These are phyloP conservation scores for Spodoptera litura DNA, from an alignment of 1,140 invertebrate genomes.

Conservation along the genomic window DNA sequence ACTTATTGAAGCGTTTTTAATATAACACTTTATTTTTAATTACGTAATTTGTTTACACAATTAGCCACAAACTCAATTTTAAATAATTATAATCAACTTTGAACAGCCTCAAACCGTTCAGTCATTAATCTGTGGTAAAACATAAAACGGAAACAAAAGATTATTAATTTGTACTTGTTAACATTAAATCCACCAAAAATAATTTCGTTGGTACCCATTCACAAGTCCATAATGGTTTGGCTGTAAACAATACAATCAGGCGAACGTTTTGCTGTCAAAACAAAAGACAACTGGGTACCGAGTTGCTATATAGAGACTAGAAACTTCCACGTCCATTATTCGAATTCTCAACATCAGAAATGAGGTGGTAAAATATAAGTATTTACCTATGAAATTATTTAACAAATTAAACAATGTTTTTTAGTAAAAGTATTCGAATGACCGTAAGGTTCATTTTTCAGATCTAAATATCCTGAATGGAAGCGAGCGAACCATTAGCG, in stretches of 20 bases:
- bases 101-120: slow-evolving; percentile 8
- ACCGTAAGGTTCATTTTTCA: too few relatives aligned
- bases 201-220: slow-evolving; percentile 18
- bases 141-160: slow-evolving; percentile 16
- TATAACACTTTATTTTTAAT: too few relatives aligned
- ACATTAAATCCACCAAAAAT: slow-evolving; percentile 45
- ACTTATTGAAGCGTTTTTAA: too few relatives aligned
- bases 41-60: neutral
- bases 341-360: too few relatives aligned
- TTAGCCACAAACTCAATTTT: slow-evolving; percentile 12
- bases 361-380: too few relatives aligned
- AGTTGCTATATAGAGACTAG: neutral
- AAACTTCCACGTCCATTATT: too few relatives aligned
- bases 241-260: slow-evolving; percentile 35
- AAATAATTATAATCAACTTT: neutral
- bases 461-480: too few relatives aligned
- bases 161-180: slow-evolving; percentile 44
- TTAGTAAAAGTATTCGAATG: too few relatives aligned
- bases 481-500: too few relatives aligned
- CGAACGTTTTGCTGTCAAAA: slow-evolving; percentile 42
- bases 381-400: too few relatives aligned
- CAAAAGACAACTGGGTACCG: neutral
- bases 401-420: too few relatives aligned
- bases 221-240: slow-evolving; percentile 20
- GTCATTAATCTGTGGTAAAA: neutral